Conservation (phyloP, 2,797 vertebrate genomes). For the Cryptoblepharus egeriae region DNA sequence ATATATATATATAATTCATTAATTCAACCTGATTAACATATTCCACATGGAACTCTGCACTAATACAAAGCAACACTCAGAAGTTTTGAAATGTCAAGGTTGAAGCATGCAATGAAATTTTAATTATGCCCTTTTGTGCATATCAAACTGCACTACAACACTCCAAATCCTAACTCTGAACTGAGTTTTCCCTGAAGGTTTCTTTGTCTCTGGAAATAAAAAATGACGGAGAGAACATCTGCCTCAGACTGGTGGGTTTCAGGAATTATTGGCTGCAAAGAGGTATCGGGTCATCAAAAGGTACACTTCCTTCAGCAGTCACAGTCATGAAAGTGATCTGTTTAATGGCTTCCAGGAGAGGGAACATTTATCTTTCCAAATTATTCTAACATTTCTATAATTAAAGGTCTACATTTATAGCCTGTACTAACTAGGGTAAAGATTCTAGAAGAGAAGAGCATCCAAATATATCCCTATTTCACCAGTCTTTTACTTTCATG, state of each 20-base stretch:
- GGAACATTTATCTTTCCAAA: not conserved
- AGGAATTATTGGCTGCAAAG: too few species aligned
- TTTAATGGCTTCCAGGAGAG: not conserved
- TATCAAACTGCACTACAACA: not conserved
- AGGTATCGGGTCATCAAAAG: too few species aligned
- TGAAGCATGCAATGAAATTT: not conserved
- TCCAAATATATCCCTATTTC: too few species aligned
- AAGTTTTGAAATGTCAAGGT: not conserved
- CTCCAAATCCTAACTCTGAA: not conserved
- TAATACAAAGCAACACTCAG: not conserved
- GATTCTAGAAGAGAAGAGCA: not conserved
- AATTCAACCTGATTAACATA: not conserved
- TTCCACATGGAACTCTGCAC: too few species aligned
- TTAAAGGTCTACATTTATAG: not conserved
- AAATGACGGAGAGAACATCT: not conserved
- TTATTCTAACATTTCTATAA: not conserved
- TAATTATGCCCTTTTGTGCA: not conserved
- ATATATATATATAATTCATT: not conserved
- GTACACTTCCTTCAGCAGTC: too few species aligned
- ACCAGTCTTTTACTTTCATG: too few species aligned
- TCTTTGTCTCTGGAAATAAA: not conserved
- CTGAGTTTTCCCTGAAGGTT: accelerated
- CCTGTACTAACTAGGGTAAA: too few species aligned
- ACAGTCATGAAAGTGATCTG: too few species aligned
- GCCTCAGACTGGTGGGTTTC: too few species aligned